Conservation (phyloP, 2,113 vertebrate species). For the Chlorocebus sabaeus region DNA sequence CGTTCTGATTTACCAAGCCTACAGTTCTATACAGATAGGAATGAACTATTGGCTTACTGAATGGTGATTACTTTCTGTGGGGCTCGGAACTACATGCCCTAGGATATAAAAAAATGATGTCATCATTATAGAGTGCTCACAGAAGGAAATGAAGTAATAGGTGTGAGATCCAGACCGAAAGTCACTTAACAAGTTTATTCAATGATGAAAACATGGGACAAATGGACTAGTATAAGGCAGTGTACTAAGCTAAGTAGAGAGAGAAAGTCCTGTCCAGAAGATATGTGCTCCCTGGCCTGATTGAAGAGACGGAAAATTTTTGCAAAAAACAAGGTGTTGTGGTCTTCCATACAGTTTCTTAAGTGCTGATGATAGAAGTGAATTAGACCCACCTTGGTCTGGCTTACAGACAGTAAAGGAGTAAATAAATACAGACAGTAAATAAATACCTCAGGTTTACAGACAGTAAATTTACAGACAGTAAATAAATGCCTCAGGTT, state of each 20-base stretch:
- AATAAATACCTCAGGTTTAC: not conserved
- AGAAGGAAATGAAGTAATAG: not conserved
- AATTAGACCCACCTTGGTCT: not conserved
- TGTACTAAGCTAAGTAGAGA: not conserved
- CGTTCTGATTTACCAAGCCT: constrained; percentile 36
- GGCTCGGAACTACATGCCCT: not conserved
- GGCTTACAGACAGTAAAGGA: constrained; percentile 4
- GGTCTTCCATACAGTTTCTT: constrained; percentile 19
- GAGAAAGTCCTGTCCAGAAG: not conserved
- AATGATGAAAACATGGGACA: not conserved
- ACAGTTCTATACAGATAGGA: not conserved
- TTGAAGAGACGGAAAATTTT: not conserved
- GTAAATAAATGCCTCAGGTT: not conserved
- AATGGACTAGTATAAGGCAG: not conserved
- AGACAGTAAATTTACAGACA: not conserved
- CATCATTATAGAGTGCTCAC: not conserved
- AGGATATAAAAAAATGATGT: constrained; percentile 19
- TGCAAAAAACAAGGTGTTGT: not conserved
- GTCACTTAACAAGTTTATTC: not conserved
- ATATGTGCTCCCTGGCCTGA: not conserved
- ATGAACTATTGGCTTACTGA: constrained; percentile 21
- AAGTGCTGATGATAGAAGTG: not conserved
- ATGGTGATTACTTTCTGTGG: not conserved
- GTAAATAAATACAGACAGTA: not conserved
- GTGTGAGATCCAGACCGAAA: not conserved